Conservation (phyloP, 2,888 invertebrate genomes). For the Brachyopa scutellaris region DNA sequence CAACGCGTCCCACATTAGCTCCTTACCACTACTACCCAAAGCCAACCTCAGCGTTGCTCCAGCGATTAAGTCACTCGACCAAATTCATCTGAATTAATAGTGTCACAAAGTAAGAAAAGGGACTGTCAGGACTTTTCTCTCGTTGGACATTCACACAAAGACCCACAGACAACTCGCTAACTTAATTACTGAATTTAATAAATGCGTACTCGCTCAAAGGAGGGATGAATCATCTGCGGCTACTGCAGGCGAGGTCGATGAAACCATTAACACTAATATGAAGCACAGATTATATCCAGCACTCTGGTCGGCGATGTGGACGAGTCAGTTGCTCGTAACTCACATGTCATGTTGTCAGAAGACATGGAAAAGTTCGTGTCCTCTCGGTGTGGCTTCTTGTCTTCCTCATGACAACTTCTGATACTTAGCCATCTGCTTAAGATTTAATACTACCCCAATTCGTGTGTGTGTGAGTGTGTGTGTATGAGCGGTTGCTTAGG, state of each 20-base stretch:
- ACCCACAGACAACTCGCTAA: slow-evolving; percentile 5
- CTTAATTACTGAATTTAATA: slow-evolving; percentile 11
- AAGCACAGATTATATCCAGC: slow-evolving; percentile 29
- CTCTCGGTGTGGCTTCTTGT: slow-evolving; percentile 44
- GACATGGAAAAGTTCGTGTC: slow-evolving; percentile 52
- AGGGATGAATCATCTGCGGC: slow-evolving; percentile 9
- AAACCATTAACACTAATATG: slow-evolving; percentile 43
- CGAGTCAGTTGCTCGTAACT: slow-evolving; percentile 29
- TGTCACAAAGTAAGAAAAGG: slow-evolving; percentile 54
- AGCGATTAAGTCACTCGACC: slow-evolving; percentile 22
- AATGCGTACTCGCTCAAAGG: neutral
- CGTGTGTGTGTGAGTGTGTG: slow-evolving; percentile 30
- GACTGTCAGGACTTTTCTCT: slow-evolving; percentile 48
- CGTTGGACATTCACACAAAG: neutral
- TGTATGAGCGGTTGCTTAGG: neutral
- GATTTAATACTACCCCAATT: slow-evolving; percentile 47
- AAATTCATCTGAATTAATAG: slow-evolving; percentile 51
- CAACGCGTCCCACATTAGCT: slow-evolving; percentile 22
- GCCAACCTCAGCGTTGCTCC: neutral
- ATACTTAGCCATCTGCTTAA: slow-evolving; percentile 41
- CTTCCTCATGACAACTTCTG: slow-evolving; percentile 45
- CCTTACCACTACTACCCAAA: slow-evolving; percentile 2
- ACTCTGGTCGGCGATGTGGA: neutral
- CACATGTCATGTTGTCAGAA: slow-evolving; percentile 45
- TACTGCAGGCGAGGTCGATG: slow-evolving; percentile 24